Evolutionary conservation across 2,797 vertebrate genomes (phyloP), one percentile per base, ranked within the genome.

Genomic region (Stomatorhinus walkeri): DNA sequence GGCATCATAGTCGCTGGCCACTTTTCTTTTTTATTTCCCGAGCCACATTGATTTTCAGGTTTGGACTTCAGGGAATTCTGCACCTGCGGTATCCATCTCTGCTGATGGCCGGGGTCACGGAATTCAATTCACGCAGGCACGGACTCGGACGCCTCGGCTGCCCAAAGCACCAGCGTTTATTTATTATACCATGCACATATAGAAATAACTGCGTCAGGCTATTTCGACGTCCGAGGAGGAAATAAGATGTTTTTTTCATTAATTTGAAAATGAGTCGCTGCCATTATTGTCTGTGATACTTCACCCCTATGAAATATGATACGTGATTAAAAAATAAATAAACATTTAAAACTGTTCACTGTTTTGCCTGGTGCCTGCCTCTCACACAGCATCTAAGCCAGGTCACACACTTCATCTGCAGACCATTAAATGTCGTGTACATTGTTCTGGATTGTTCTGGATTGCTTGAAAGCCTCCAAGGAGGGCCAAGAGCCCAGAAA

Each of bases 61-160:
- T 79, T n/a, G 40, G 72, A 79, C 72, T 79, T 43, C 6, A 19
- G 36, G 72, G 72, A 43, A 79, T 79, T 43, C 14, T 43, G 40
- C 72, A 43, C 32, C 72, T 79, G 72, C 5, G 2, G 72, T 40
- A 79, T 79, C 72, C 72, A 79, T 79, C 72, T 79, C 40, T n/a
- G 64, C 28, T 32, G 64, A 72, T 72, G 64, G 64, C 16, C 36
- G 7, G 72, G 72, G 72, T 79, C 72, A 43, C 2, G 36, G 72
- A 79, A 79, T 79, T 79, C 72, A 43, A 79, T 79, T 79, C 72
- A 43, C 72, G 72, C 72, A 79, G 72, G 72, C 32, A 79, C 32
- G 1, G 16, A 36, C 32, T 72, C 64, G 28, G 64, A 79, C 36
- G 14, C 32, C 36, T 79, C 36, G 19, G 72, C 36, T 36, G 19